phyloP scores from a whole-genome alignment of 2,797 vertebrate genomes.

The Nannoperca australis region DNA sequence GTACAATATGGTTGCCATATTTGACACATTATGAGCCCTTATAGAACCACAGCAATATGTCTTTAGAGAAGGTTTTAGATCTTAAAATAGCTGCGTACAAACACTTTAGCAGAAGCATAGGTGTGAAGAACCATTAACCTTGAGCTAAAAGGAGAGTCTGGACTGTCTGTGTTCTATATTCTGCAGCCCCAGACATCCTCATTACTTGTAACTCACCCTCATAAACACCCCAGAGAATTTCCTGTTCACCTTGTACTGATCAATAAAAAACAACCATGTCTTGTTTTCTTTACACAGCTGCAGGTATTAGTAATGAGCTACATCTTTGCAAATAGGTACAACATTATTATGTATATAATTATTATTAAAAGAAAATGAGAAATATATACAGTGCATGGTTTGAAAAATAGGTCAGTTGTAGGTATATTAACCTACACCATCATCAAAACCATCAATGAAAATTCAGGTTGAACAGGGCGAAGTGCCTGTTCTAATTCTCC shows the following conservation, averaged over 20 bases:
- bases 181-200: slow-evolving; percentile 65
- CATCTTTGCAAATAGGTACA: slow-evolving; percentile 8
- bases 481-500: slow-evolving; percentile 19
- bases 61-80: not conserved
- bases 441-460: slow-evolving; percentile 32
- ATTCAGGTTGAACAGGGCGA: slow-evolving; percentile 28
- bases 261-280: slow-evolving; percentile 73
- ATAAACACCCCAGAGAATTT: slow-evolving; percentile 86
- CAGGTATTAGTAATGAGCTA: slow-evolving; percentile 12
- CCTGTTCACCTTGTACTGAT: slow-evolving; percentile 82
- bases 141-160: not conserved
- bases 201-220: slow-evolving; percentile 79
- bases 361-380: not conserved
- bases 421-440: slow-evolving; percentile 14
- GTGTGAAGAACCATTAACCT: not conserved
- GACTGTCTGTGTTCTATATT: slow-evolving; percentile 53
- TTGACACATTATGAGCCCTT: not conserved
- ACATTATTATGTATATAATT: not conserved
- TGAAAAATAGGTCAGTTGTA: not conserved
- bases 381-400: not conserved
- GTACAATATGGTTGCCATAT: not conserved
- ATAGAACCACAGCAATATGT: not conserved
- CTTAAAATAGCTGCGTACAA: not conserved
- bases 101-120: not conserved
- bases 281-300: slow-evolving; percentile 52